Evolutionary conservation across 1,140 invertebrate genomes (phyloP).

Genomic region (Potamilus streckersoni): DNA sequence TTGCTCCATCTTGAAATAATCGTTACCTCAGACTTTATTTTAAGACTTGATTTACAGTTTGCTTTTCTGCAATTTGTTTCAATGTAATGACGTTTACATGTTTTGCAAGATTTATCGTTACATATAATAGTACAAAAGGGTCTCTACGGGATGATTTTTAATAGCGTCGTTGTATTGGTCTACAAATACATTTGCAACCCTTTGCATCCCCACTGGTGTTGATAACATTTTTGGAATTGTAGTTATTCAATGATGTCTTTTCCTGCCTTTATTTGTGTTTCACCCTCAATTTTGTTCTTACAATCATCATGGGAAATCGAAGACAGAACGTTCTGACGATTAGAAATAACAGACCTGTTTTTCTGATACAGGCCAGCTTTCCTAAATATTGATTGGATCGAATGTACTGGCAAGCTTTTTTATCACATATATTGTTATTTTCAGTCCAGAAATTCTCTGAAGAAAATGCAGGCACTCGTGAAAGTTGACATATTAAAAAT

Average conservation of each 20-base stretch:
- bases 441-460: slow-evolving; percentile 1
- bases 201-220: neutral
- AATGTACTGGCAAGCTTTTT: slow-evolving; percentile 11
- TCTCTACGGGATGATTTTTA: neutral
- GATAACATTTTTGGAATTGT: neutral
- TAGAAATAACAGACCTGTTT: neutral
- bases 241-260: neutral
- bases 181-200: neutral
- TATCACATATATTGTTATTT: slow-evolving; percentile 17
- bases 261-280: too few relatives aligned
- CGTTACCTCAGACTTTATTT: neutral
- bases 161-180: neutral
- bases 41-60: neutral
- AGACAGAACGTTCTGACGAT: slow-evolving; percentile 6
- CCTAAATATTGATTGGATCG: slow-evolving; percentile 22
- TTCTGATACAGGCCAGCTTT: slow-evolving; percentile 33
- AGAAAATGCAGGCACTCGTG: slow-evolving; percentile 15
- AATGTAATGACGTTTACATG: slow-evolving; percentile 6
- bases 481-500: slow-evolving; percentile 15
- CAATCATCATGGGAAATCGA: slow-evolving; percentile 8
- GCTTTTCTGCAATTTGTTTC: neutral
- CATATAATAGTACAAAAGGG: neutral
- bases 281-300: neutral
- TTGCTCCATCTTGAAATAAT: neutral
- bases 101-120: slow-evolving; percentile 5